Base-by-base conservation (phyloP, 2,888 invertebrate genomes). In the Drosophila mimica region DNA sequence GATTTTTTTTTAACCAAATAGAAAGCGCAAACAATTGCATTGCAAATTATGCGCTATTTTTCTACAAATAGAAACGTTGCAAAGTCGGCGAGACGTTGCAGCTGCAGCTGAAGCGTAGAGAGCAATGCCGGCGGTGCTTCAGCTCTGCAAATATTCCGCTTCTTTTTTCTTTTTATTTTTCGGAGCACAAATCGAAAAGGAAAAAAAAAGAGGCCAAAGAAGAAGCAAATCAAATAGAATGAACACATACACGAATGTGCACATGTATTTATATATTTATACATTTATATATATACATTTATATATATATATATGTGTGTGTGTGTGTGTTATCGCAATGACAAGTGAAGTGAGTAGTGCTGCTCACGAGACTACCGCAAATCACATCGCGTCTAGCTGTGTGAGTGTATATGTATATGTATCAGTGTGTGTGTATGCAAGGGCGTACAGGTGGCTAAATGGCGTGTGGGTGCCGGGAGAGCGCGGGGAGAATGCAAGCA, bases 391-490 rank as follows among this genome's bases (percentile, higher is more conserved):
- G 70, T 81, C 57, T 69, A 56, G 64, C 51, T 70, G 57, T 51
- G 36, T 70, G 40, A 43, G 40, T 49, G 53, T 51, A 20, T 49
- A 49, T 52, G 51, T 46, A 46, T 46, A 25, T 40, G 53, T 40
- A 53, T 56, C 51, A 52, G 48, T 65, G 53, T 65, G 68, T 81
- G 59, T 60, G 69, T 66, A 71, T 59, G 74, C 87, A 88, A 85
- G 87, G 88, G 85, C 85, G 85, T 86, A 88, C 85, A 86, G 89
- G 85, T 86, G 88, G 85, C 87, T 74, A 65, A 25, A 70, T 89
- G 79, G 83, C 73, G 71, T 83, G 83, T 69, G 83, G 75, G 89
- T 73, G 75, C 67, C 58, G 70, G 73, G 64, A 54, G 72, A 62
- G 76, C 68, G 75, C 25, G 46, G 46, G 77, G 77, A 6, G 48